Evolutionary conservation across 2,113 vertebrate genomes (phyloP).

Genomic region (Heloderma charlesbogerti): DNA sequence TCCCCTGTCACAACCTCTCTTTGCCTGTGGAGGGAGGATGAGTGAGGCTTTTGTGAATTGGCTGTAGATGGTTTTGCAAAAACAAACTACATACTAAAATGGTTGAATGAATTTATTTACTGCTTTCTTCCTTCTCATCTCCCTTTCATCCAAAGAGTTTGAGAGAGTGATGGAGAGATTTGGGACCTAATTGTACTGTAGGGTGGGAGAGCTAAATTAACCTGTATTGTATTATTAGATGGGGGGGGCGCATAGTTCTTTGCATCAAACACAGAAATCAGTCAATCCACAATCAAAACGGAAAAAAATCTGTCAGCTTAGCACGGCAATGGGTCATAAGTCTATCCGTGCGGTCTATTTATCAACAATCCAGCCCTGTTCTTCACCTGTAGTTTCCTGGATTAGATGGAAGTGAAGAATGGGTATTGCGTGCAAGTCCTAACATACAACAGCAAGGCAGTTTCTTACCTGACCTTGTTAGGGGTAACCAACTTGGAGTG

Average conservation of each 20-base stretch:
- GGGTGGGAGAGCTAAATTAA: too few species aligned
- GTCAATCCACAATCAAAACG: conserved; percentile 8
- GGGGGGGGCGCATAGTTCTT: background rate
- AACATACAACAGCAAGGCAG: conserved; percentile 36
- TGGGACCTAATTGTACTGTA: too few species aligned
- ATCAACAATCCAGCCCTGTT: background rate
- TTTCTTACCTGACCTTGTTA: conserved; percentile 43
- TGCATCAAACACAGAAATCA: conserved; percentile 18
- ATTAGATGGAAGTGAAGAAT: conserved; percentile 27
- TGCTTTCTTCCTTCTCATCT: background rate
- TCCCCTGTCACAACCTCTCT: background rate
- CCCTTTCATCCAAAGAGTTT: background rate
- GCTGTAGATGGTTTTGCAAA: background rate
- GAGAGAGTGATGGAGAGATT: background rate
- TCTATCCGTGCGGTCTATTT: background rate
- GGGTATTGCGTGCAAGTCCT: conserved; percentile 12
- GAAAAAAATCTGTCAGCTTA: too few species aligned
- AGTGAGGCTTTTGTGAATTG: conserved; percentile 16
- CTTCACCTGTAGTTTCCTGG: background rate
- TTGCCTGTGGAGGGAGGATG: background rate
- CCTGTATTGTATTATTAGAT: too few species aligned
- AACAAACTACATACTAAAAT: background rate
- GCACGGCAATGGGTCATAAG: background rate
- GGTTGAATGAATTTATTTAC: conserved; percentile 4
- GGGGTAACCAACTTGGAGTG: conserved; percentile 33